Conservation (phyloP, 1,140 invertebrate genomes). For the Coptotermes formosanus region DNA sequence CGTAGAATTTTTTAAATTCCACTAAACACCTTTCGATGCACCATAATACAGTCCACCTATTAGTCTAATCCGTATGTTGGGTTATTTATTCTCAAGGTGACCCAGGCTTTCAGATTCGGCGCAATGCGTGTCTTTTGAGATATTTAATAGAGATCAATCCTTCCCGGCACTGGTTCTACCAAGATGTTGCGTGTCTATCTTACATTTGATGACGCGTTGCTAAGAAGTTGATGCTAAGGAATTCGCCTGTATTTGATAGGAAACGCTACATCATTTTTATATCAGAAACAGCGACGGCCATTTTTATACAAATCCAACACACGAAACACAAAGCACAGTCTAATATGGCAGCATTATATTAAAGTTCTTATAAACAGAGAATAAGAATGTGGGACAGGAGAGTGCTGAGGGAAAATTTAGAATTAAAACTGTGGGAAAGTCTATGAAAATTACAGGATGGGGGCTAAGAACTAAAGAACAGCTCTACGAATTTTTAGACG, state of each 20-base stretch:
- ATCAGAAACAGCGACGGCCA: not conserved
- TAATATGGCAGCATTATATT: too few relatives aligned
- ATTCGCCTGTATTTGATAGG: not conserved
- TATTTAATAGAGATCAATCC: not conserved
- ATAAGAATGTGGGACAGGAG: too few relatives aligned
- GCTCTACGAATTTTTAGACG: too few relatives aligned
- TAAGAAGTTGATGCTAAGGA: not conserved
- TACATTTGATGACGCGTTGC: not conserved
- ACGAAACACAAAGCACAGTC: not conserved
- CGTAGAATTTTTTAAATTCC: too few relatives aligned
- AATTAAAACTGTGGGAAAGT: too few relatives aligned
- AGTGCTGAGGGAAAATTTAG: too few relatives aligned
- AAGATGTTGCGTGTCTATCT: not conserved
- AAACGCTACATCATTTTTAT: not conserved
- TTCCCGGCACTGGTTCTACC: not conserved
- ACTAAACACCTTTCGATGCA: too few relatives aligned
- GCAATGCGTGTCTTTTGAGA: not conserved
- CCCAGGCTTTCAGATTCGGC: not conserved
- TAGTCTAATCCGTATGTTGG: not conserved
- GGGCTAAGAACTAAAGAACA: too few relatives aligned
- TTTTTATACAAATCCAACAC: not conserved
- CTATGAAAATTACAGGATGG: too few relatives aligned
- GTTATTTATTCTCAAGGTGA: not conserved
- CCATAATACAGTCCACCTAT: not conserved
- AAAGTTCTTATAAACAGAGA: too few relatives aligned